A percentile compares a stretch with the other conserved stretches of the same genome.
These are phyloP conservation scores for Microtus richardsoni DNA, from an alignment of 2,113 vertebrate genomes.

Conservation along the genomic window DNA sequence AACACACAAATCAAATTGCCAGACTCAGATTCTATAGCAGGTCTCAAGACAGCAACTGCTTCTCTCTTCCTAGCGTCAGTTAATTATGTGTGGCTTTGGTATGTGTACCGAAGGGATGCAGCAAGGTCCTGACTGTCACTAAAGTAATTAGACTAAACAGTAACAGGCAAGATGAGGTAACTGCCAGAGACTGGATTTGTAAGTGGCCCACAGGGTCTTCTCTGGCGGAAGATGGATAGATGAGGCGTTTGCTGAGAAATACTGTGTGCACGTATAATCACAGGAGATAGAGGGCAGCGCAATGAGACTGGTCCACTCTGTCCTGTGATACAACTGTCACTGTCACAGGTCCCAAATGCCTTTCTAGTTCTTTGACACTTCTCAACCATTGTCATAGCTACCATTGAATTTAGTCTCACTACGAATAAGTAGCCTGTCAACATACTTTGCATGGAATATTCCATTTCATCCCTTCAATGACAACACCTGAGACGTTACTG, in stretches of 20 bases:
- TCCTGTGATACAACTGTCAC: not conserved
- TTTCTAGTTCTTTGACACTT: not conserved
- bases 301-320: not conserved
- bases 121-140: not conserved
- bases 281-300: not conserved
- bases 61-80: not conserved
- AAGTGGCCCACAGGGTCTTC: not conserved
- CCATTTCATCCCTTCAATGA: not conserved
- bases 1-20: not conserved
- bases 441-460: not conserved
- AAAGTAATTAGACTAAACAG: not conserved
- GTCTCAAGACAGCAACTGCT: not conserved
- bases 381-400: not conserved
- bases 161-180: not conserved
- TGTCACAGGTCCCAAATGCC: not conserved
- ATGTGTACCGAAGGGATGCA: not conserved
- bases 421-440: not conserved
- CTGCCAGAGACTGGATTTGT: not conserved
- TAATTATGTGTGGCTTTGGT: not conserved
- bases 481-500: not conserved
- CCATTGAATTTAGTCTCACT: not conserved
- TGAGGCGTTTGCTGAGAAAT: not conserved
- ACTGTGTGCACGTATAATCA: not conserved
- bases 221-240: not conserved
- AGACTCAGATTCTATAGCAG: not conserved